Percentiles rank a stretch among this genome's conserved stretches.
Conservation (phyloP, 2,888 invertebrate species). For the Eurytoma californica region DNA sequence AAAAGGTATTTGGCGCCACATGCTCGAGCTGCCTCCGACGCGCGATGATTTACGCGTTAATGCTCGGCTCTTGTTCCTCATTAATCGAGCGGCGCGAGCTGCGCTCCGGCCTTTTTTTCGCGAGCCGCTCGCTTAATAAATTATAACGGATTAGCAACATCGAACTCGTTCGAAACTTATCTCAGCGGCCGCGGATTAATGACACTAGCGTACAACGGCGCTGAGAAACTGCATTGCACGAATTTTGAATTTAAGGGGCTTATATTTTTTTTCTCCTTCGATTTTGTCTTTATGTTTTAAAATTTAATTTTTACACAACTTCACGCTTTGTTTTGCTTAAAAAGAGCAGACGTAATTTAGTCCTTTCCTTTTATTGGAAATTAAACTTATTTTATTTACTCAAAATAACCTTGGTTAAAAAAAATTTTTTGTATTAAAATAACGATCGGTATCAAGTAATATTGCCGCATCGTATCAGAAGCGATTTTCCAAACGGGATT, state of each 20-base stretch:
- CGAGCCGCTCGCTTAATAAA: constrained; percentile 32
- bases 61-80: constrained; percentile 43
- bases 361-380: too few species aligned
- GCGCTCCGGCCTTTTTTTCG: constrained; percentile 13
- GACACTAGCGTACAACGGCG: constrained; percentile 38
- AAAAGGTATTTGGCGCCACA: constrained; percentile 33
- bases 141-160: constrained; percentile 50
- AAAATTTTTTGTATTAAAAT: too few species aligned
- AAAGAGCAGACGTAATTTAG: too few species aligned
- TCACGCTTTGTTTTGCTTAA: too few species aligned
- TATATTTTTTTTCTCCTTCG: too few species aligned
- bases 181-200: constrained; percentile 38
- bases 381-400: too few species aligned
- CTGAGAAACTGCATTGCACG: not conserved
- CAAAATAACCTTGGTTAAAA: too few species aligned
- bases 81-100: constrained; percentile 31
- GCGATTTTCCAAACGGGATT: not conserved
- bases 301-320: too few species aligned
- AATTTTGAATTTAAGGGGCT: constrained; percentile 26
- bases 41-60: constrained; percentile 42
- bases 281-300: too few species aligned
- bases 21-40: constrained; percentile 14
- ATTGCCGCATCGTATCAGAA: not conserved
- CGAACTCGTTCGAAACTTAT: constrained; percentile 28
- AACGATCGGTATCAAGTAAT: not conserved